Base-by-base conservation (phyloP, 1,140 invertebrate species). In the Drosophila parabipectinata region DNA sequence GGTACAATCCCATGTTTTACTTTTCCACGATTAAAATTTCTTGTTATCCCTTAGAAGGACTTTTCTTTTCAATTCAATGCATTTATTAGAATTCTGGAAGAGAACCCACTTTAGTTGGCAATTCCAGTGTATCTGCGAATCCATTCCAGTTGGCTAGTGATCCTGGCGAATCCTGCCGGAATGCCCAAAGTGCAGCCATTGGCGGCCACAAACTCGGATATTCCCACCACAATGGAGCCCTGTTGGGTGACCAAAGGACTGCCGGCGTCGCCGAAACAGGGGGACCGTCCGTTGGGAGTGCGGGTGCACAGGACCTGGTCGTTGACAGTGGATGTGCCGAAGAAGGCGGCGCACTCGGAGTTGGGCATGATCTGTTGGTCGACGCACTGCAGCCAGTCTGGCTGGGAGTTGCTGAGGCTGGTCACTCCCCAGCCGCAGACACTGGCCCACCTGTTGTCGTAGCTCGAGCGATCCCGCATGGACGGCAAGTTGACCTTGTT, bases 391-490 rank as follows among this genome's bases (percentile, higher is more conserved):
- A 83, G 48, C 39, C 45, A 57, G 15, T 72, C 24, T 7, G 81
- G 32, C 10, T 30, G 47, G 2, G 44, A 14, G 1, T 14, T 52
- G 3, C 1, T 59, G 1, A 26, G 24, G 2, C 56, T 50, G n/a
- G 73, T 79, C 10, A 50, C 10, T 26, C 81, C 81, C 84, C 84
- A 83, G 9, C 80, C 80, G 21, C 81, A 83, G 28, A 60, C 47
- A 5, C 10, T 56, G 6, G 37, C 62, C 55, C 58, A 48, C 21
- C 44, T 10, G 24, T 68, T 72, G 0, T 41, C 80, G 30, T 76
- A 83, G 0, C 6, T 18, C 1, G 59, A 62, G 6, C 53, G 41
- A 7, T 78, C 44, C 14, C 39, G 67, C 3, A 47, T 10, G 0
- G 15, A 4, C 1, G 80, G 80, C 12, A 83, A 12, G 0, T 12